Evolutionary conservation across 1,140 invertebrate genomes (phyloP).

Genomic region (Zaprionus vittiger): DNA sequence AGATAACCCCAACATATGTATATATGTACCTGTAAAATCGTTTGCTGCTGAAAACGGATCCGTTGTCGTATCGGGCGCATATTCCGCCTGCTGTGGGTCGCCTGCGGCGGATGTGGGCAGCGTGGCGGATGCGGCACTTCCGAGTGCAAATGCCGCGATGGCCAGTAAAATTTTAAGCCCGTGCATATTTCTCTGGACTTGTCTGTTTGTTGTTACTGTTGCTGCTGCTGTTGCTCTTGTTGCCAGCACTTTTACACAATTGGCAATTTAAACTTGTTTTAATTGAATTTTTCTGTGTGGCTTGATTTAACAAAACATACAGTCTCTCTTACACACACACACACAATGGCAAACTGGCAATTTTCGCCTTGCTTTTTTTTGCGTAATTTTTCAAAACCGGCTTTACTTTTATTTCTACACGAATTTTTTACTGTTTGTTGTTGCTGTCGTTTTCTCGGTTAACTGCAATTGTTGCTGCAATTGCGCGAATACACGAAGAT

Average conservation of each 20-base stretch:
- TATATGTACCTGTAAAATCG: constrained; percentile 58
- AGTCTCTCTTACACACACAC: constrained; percentile 37
- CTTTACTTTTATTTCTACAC: constrained; percentile 80
- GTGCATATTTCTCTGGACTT: constrained; percentile 54
- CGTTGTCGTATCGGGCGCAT: constrained; percentile 22
- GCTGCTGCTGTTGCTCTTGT: constrained; percentile 2
- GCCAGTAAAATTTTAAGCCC: constrained; percentile 56
- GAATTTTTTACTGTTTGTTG: constrained; percentile 54
- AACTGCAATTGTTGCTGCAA: constrained; percentile 82
- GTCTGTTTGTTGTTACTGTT: not conserved
- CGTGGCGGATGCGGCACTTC: constrained; percentile 62
- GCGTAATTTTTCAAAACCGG: constrained; percentile 79
- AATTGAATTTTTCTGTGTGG: constrained; percentile 65
- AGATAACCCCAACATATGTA: constrained; percentile 21
- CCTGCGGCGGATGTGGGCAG: constrained; percentile 58
- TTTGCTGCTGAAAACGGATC: constrained; percentile 21
- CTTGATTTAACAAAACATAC: constrained; percentile 47
- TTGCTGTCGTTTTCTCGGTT: constrained; percentile 71
- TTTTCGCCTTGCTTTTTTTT: constrained; percentile 62
- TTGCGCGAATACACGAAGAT: constrained; percentile 38
- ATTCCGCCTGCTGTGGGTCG: constrained; percentile 44
- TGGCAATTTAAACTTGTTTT: constrained; percentile 71
- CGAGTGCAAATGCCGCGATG: constrained; percentile 66
- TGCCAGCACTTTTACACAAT: constrained; percentile 56
- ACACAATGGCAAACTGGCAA: constrained; percentile 44